Evolutionary conservation across 2,797 vertebrate genomes (phyloP).

Genomic region (Amblyopsis hoosieri): DNA sequence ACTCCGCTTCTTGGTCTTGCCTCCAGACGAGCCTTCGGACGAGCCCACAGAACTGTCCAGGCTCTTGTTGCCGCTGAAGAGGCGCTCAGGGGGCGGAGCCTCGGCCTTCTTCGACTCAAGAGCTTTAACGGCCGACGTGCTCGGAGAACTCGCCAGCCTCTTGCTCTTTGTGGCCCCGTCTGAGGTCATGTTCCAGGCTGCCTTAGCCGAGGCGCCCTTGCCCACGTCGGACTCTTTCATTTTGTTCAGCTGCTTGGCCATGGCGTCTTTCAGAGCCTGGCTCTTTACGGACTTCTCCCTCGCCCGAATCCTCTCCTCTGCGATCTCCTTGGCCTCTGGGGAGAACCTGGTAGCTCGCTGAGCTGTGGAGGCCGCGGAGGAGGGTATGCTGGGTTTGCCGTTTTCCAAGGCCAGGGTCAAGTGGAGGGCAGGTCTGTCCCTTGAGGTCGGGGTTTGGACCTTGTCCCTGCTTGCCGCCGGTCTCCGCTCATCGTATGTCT

Average conservation of each 20-base stretch:
- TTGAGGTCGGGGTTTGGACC: slow-evolving; percentile 87
- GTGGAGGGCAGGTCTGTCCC: slow-evolving; percentile 70
- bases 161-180: slow-evolving; percentile 66
- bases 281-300: slow-evolving; percentile 94
- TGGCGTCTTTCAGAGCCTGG: slow-evolving; percentile 90
- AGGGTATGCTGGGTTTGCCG: slow-evolving; percentile 78
- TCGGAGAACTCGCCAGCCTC: slow-evolving; percentile 71
- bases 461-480: slow-evolving; percentile 84
- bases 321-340: slow-evolving; percentile 90
- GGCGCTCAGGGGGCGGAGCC: slow-evolving; percentile 74
- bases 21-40: slow-evolving; percentile 84
- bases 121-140: slow-evolving; percentile 71
- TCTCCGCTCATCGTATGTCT: slow-evolving; percentile 87
- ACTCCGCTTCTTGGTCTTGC: slow-evolving; percentile 92
- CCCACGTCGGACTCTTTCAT: slow-evolving; percentile 89
- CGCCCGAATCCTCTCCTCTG: slow-evolving; percentile 91
- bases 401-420: slow-evolving; percentile 84
- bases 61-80: slow-evolving; percentile 81
- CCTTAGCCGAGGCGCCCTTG: slow-evolving; percentile 67
- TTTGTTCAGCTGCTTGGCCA: slow-evolving; percentile 90
- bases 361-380: slow-evolving; percentile 49
- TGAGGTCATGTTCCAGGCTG: slow-evolving; percentile 61
- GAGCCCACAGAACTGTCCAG: slow-evolving; percentile 89
- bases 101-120: slow-evolving; percentile 78
- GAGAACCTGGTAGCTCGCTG: slow-evolving; percentile 84